Conservation (phyloP, 2,797 vertebrate genomes). For the Rhynchotus rufescens region DNA sequence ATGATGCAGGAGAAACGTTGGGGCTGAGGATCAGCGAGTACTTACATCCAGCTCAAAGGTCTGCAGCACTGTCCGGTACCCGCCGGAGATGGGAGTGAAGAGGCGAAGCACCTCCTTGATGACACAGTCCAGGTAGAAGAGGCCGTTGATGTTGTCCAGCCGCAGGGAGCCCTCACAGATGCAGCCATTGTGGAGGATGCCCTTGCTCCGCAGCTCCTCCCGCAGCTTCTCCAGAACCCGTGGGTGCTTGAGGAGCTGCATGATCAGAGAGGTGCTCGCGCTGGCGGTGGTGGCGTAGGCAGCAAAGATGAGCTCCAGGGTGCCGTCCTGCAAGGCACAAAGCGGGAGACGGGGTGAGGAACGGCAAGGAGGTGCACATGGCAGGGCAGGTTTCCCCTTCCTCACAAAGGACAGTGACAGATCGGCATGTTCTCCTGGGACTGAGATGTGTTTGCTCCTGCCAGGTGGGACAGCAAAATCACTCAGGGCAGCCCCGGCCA, state of each 20-base stretch:
- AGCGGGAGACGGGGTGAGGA: background rate
- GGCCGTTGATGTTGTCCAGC: slow-evolving; percentile 87
- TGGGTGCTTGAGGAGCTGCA: slow-evolving; percentile 95
- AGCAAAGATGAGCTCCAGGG: slow-evolving; percentile 95
- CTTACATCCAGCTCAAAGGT: slow-evolving; percentile 98
- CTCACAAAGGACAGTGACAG: background rate
- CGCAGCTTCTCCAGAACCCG: slow-evolving; percentile 91
- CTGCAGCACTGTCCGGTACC: slow-evolving; percentile 95
- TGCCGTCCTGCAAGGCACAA: slow-evolving; percentile 78
- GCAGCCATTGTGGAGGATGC: slow-evolving; percentile 92
- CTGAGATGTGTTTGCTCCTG: background rate
- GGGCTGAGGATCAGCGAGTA: background rate
- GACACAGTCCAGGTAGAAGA: slow-evolving; percentile 96
- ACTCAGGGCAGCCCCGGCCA: background rate
- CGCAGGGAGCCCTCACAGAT: slow-evolving; percentile 90
- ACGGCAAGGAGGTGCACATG: rapidly evolving
- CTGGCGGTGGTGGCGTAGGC: slow-evolving; percentile 96
- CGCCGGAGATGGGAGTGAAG: slow-evolving; percentile 93
- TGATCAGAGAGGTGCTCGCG: slow-evolving; percentile 95
- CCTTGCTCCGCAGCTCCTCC: slow-evolving; percentile 89
- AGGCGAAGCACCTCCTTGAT: slow-evolving; percentile 98
- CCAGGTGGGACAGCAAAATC: background rate
- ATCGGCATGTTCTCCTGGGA: background rate
- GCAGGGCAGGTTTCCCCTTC: background rate
- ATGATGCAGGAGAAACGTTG: background rate